Evolutionary conservation across 2,888 invertebrate genomes (phyloP).

Genomic region (Platycnemis pennipes): DNA sequence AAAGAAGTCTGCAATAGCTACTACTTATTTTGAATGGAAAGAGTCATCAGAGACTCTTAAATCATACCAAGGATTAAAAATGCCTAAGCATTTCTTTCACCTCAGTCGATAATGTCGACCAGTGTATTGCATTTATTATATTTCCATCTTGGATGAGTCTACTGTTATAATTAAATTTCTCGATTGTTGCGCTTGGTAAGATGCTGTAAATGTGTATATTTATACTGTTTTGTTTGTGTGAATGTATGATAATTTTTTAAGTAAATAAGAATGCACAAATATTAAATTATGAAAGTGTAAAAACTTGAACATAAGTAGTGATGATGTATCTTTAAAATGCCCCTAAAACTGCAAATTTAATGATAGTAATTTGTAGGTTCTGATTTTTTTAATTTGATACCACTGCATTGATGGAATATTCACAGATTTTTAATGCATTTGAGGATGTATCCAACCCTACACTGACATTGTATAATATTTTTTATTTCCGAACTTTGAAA

Average conservation of each 20-base stretch:
- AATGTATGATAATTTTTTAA: slow-evolving; percentile 33
- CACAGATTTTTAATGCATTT: neutral
- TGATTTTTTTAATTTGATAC: neutral
- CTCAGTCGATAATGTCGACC: slow-evolving; percentile 65
- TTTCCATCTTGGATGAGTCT: slow-evolving; percentile 55
- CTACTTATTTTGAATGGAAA: slow-evolving; percentile 34
- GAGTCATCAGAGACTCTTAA: slow-evolving; percentile 12
- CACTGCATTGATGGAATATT: neutral
- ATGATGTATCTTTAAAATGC: neutral
- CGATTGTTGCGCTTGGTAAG: slow-evolving; percentile 56
- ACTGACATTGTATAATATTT: no score
- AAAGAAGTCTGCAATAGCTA: neutral
- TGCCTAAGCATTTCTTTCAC: slow-evolving; percentile 60
- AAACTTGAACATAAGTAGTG: slow-evolving; percentile 3
- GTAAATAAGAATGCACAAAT: slow-evolving; percentile 33
- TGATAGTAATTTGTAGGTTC: neutral
- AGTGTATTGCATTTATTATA: slow-evolving; percentile 64
- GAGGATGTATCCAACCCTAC: no score
- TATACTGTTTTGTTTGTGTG: slow-evolving; percentile 60
- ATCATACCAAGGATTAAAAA: slow-evolving; percentile 39
- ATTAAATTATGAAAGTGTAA: slow-evolving; percentile 32
- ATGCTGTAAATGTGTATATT: slow-evolving; percentile 67
- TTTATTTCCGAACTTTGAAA: no score
- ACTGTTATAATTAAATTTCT: slow-evolving; percentile 32
- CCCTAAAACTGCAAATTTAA: neutral